A percentile compares a stretch with the other conserved stretches of the same genome.
phyloP scores from a whole-genome alignment of 2,888 invertebrate species.

The Axea sp. region DNA sequence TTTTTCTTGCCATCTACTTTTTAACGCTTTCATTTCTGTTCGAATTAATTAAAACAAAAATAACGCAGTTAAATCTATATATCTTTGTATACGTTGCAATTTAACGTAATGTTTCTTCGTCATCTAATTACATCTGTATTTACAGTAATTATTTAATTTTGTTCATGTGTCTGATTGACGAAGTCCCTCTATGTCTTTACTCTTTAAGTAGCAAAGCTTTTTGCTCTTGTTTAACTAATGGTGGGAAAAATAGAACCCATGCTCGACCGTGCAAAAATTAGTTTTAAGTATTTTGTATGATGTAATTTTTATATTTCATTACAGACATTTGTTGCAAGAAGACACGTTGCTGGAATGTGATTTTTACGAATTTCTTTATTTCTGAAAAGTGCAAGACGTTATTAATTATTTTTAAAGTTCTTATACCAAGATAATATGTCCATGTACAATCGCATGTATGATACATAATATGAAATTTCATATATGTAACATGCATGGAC shows the following conservation, averaged over 20 bases:
- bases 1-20: background rate
- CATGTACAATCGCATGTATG: too few relatives aligned
- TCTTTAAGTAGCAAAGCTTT: conserved; percentile 45
- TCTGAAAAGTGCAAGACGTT: too few relatives aligned
- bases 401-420: too few relatives aligned
- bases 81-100: too few relatives aligned
- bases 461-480: too few relatives aligned
- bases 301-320: conserved; percentile 64
- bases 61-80: too few relatives aligned
- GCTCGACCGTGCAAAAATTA: conserved; percentile 65
- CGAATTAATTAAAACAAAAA: too few relatives aligned
- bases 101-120: too few relatives aligned
- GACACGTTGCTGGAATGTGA: conserved; percentile 20
- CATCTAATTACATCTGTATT: too few relatives aligned
- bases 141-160: background rate
- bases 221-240: conserved; percentile 31
- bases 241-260: conserved; percentile 25
- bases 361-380: conserved; percentile 1
- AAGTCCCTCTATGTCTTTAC: conserved; percentile 1
- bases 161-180: background rate
- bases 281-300: conserved; percentile 67
- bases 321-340: conserved; percentile 5
- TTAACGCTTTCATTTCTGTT: too few relatives aligned
- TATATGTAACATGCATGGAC: too few relatives aligned
- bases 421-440: too few relatives aligned